Percentiles rank a stretch among this genome's conserved stretches.
These are phyloP conservation scores for Saxicola maurus DNA, from an alignment of 2,797 vertebrate genomes.

Conservation along the genomic window DNA sequence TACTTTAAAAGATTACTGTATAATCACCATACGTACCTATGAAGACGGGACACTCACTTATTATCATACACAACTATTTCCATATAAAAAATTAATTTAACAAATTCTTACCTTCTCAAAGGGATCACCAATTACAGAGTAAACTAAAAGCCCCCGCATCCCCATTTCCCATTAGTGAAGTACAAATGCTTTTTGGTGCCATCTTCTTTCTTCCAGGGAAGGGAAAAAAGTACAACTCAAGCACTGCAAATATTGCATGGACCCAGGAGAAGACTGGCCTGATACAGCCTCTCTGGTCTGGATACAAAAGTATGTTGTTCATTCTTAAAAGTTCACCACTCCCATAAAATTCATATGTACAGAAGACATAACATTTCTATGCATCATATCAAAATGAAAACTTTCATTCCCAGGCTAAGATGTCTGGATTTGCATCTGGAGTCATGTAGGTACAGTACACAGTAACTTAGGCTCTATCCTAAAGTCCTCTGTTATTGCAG, in stretches of 20 bases:
- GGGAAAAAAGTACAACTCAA: not conserved
- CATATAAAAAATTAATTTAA: not conserved
- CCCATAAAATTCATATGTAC: not conserved
- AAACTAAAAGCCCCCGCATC: not conserved
- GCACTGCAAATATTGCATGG: not conserved
- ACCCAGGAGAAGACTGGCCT: not conserved
- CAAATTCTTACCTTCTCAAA: not conserved
- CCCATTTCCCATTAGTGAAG: not conserved
- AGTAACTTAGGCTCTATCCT: not conserved
- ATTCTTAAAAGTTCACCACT: not conserved
- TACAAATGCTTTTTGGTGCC: not conserved
- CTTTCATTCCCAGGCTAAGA: not conserved
- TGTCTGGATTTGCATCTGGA: not conserved
- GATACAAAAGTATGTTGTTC: not conserved
- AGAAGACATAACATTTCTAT: not conserved
- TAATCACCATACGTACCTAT: not conserved
- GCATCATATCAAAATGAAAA: not conserved
- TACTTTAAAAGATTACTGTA: not conserved
- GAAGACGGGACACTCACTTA: not conserved
- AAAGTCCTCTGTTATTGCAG: not conserved
- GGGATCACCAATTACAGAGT: not conserved
- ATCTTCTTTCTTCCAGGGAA: not conserved
- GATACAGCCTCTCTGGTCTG: not conserved
- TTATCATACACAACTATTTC: not conserved
- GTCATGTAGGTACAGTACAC: not conserved